These are phyloP conservation scores for Dolomedes plantarius DNA, from an alignment of 2,888 invertebrate species.

Conservation along the genomic window DNA sequence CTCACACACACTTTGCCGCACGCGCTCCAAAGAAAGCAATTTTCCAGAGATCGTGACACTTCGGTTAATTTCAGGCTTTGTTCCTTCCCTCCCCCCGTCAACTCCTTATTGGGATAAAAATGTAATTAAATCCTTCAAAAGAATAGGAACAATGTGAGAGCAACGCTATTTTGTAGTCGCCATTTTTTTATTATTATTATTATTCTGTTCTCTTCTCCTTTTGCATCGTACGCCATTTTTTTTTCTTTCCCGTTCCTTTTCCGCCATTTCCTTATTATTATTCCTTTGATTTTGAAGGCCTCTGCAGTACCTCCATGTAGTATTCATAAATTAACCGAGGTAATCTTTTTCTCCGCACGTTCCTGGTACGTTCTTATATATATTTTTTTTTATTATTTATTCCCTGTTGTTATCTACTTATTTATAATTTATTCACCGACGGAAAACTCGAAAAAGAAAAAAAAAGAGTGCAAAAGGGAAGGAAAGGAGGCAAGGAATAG, in stretches of 20 bases:
- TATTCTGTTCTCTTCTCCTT: not conserved
- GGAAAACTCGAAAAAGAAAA: constrained; percentile 19
- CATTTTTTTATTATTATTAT: constrained; percentile 13
- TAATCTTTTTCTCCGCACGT: constrained; percentile 54
- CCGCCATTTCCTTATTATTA: not conserved
- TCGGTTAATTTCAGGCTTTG: constrained; percentile 60
- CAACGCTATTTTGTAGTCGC: constrained; percentile 21
- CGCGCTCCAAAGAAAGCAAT: not conserved
- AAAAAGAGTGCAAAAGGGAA: constrained; percentile 4
- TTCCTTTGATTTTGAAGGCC: constrained; percentile 27
- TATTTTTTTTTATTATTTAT: constrained; percentile 40
- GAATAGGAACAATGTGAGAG: constrained; percentile 35
- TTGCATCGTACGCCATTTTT: not conserved
- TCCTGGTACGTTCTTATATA: not conserved
- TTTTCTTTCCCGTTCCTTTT: not conserved
- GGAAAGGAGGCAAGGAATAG: constrained; percentile 37
- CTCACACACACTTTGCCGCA: not conserved
- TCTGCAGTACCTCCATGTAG: constrained; percentile 15
- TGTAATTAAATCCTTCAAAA: constrained; percentile 48
- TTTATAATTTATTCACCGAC: constrained; percentile 62
- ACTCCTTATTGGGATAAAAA: constrained; percentile 48
- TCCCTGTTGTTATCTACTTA: constrained; percentile 47
- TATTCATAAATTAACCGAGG: constrained; percentile 65
- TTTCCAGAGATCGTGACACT: constrained; percentile 37
- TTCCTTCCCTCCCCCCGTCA: not conserved